These are phyloP conservation scores for Drosophila formosana DNA, from an alignment of 2,888 invertebrate genomes.

Conservation along the genomic window DNA sequence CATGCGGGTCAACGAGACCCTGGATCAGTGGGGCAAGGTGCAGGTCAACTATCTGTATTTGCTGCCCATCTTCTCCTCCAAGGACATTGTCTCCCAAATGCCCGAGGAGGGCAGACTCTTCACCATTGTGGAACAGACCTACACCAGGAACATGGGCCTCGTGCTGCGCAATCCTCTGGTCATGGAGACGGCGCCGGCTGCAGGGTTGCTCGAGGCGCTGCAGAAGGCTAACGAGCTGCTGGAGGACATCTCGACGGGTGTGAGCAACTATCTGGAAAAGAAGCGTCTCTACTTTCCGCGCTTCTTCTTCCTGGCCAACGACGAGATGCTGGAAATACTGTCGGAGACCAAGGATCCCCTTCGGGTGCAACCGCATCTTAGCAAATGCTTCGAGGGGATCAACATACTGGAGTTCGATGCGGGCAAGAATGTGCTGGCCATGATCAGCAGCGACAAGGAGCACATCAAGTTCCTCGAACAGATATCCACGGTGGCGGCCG, in stretches of 20 bases:
- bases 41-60: conserved; percentile 89
- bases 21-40: conserved; percentile 89
- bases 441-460: conserved; percentile 88
- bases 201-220: conserved; percentile 90
- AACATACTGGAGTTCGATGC: conserved; percentile 86
- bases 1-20: conserved; percentile 86
- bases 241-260: conserved; percentile 88
- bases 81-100: conserved; percentile 88
- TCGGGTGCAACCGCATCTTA: conserved; percentile 88
- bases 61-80: conserved; percentile 89
- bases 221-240: conserved; percentile 86
- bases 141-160: conserved; percentile 85
- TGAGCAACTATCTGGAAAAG: conserved; percentile 88
- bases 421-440: conserved; percentile 87
- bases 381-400: conserved; percentile 90
- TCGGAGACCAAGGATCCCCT: conserved; percentile 89
- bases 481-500: conserved; percentile 86
- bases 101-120: conserved; percentile 88
- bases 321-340: conserved; percentile 90
- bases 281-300: conserved; percentile 89
- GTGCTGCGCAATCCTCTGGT: conserved; percentile 84
- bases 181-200: conserved; percentile 86
- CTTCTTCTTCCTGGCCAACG: conserved; percentile 91
- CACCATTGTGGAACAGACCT: conserved; percentile 85
- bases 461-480: conserved; percentile 86